Evolutionary conservation across 2,113 vertebrate genomes (phyloP).

Genomic region (Paralichthys olivaceus): DNA sequence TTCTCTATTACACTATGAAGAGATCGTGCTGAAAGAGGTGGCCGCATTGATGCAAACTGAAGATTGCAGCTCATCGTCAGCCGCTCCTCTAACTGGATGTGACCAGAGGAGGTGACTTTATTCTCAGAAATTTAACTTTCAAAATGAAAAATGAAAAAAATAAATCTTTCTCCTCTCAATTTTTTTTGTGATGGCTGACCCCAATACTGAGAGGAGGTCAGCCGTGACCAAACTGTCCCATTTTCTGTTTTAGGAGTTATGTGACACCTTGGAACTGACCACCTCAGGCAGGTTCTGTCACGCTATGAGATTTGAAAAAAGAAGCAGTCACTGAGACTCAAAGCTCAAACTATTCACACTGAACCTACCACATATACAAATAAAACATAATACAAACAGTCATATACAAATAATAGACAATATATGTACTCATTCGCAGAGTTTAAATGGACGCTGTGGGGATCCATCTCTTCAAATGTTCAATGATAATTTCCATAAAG

Average conservation of each 20-base stretch:
- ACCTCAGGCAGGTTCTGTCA: conserved; percentile 15
- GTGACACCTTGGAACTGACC: conserved; percentile 27
- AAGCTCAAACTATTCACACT: conserved; percentile 15
- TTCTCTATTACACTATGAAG: background rate
- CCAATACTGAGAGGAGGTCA: background rate
- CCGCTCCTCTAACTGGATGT: background rate
- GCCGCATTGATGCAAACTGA: too few species aligned
- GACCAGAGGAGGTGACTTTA: background rate
- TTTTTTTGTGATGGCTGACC: background rate
- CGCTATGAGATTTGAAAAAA: conserved; percentile 10
- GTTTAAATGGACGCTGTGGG: too few species aligned
- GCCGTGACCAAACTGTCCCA: conserved; percentile 7
- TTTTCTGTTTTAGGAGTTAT: conserved; percentile 24
- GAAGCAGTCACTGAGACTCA: background rate
- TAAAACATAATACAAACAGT: conserved; percentile 2
- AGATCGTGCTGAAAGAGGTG: too few species aligned
- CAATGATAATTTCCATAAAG: conserved; percentile 3
- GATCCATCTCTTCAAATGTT: background rate
- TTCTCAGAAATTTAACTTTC: background rate
- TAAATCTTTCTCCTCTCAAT: background rate
- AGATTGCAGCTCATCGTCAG: background rate
- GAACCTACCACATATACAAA: conserved; percentile 7
- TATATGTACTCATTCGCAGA: background rate
- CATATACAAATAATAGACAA: background rate
- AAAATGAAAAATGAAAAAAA: background rate